Conservation (phyloP, 1,140 invertebrate genomes). For the Macrocentrus cingulum region DNA sequence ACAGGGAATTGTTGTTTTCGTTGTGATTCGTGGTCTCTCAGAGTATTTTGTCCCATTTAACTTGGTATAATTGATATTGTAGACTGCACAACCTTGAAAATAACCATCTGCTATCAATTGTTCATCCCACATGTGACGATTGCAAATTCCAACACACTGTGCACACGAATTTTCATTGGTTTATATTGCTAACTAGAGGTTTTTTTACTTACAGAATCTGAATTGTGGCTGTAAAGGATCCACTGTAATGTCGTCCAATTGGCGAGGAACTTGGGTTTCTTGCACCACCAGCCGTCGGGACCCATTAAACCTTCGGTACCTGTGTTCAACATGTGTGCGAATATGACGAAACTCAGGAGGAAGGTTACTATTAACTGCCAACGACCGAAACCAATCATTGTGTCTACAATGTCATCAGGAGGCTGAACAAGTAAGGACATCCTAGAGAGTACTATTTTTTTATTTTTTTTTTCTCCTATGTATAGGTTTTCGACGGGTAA, state of each 20-base stretch:
- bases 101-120: slow-evolving; percentile 27
- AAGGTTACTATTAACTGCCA: slow-evolving; percentile 29
- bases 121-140: slow-evolving; percentile 21
- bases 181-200: not conserved
- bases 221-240: slow-evolving; percentile 29
- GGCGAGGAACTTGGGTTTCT: slow-evolving; percentile 28
- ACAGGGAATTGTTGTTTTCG: slow-evolving; percentile 24
- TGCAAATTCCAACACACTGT: slow-evolving; percentile 29
- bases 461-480: too few relatives aligned
- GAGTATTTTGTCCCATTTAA: slow-evolving; percentile 18
- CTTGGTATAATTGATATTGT: slow-evolving; percentile 25
- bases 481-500: too few relatives aligned
- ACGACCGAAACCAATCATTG: slow-evolving; percentile 25
- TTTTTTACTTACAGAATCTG: slow-evolving; percentile 15
- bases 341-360: slow-evolving; percentile 21
- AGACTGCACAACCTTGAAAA: slow-evolving; percentile 29
- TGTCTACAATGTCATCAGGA: slow-evolving; percentile 28
- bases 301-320: slow-evolving; percentile 24
- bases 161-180: too few relatives aligned
- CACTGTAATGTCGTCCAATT: slow-evolving; percentile 28
- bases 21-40: slow-evolving; percentile 20
- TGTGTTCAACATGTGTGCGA: slow-evolving; percentile 27
- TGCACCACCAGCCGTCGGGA: slow-evolving; percentile 31
- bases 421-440: not conserved
- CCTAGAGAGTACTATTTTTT: not conserved